These are phyloP conservation scores for Corbicula japonica DNA, from an alignment of 2,888 invertebrate genomes.

Conservation along the genomic window DNA sequence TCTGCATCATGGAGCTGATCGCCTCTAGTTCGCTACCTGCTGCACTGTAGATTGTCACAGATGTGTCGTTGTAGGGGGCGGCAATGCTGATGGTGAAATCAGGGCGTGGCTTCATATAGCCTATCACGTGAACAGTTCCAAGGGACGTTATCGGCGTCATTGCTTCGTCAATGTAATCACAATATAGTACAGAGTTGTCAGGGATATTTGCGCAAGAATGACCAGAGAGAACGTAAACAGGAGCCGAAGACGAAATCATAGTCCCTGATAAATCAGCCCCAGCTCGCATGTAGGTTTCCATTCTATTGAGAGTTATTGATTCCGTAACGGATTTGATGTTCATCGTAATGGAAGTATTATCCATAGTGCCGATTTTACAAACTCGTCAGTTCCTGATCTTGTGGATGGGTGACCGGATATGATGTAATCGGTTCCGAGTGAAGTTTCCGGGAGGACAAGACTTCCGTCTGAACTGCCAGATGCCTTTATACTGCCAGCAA, in stretches of 20 bases:
- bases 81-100: constrained; percentile 22
- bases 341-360: background rate
- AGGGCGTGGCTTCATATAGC: constrained; percentile 26
- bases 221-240: constrained; percentile 14
- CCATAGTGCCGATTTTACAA: background rate
- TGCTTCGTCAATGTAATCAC: constrained; percentile 19
- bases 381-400: background rate
- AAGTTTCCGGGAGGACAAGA: constrained; percentile 10
- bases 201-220: constrained; percentile 27
- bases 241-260: background rate
- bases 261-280: constrained; percentile 19
- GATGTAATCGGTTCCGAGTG: background rate
- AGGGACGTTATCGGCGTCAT: constrained; percentile 14
- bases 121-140: constrained; percentile 7
- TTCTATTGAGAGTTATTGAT: constrained; percentile 8
- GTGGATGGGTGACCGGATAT: constrained; percentile 14
- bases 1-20: too few relatives aligned
- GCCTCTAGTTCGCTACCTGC: too few relatives aligned
- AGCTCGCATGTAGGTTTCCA: background rate
- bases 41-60: too few relatives aligned
- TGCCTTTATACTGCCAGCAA: background rate
- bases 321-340: background rate
- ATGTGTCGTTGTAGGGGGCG: background rate
- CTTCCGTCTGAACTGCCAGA: constrained; percentile 10
- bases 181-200: background rate